Base-by-base conservation (phyloP, 2,888 invertebrate species). In the Heliothis peltigera region DNA sequence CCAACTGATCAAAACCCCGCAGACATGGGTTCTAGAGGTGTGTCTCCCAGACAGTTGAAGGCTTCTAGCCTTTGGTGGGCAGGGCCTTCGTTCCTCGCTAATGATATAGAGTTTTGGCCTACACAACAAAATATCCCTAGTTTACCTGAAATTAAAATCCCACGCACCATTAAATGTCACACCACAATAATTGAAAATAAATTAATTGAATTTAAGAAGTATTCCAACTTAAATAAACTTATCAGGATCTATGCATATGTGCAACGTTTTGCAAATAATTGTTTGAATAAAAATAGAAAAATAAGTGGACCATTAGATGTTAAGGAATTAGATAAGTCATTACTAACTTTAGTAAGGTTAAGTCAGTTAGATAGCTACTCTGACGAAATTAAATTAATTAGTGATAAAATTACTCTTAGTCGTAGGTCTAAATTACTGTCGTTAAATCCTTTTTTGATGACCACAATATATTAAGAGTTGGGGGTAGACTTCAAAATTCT, bases 1-100 rank as follows among this genome's bases (percentile, higher is more conserved):
- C 80, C 81, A 6, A 75, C 80, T 0, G 19, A 59, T 8, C 25
- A 56, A 4, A 83, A 83, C 46, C 81, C 84, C 2, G 81, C 80
- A 1, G 82, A 84, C 61, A 52, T 76, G 3, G 59, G 75, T 44
- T 77, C 80, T 17, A 75, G 82, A 0, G 82, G 81, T 4, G 57
- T 78, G 1, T 10, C 66, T 70, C 22, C 57, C 64, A 18, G 25
- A 25, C 2, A 22, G 0, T 46, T 81, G 4, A 21, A 22, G n/a
- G 15, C 42, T 12, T 51, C 42, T 2, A 4, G 35, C 0, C 52
- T 81, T 22, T 83, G 79, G 81, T 83, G 80, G 80, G 22, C 54
- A 22, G 78, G 81, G 17, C 75, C 80, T 32, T 5, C 15, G 0
- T 79, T 71, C 64, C 43, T 79, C 21, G 22, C 0, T 48, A n/a